Evolutionary conservation across 2,113 vertebrate genomes (phyloP), one percentile per base, ranked within the genome.

Genomic region (Cyanistes caeruleus): DNA sequence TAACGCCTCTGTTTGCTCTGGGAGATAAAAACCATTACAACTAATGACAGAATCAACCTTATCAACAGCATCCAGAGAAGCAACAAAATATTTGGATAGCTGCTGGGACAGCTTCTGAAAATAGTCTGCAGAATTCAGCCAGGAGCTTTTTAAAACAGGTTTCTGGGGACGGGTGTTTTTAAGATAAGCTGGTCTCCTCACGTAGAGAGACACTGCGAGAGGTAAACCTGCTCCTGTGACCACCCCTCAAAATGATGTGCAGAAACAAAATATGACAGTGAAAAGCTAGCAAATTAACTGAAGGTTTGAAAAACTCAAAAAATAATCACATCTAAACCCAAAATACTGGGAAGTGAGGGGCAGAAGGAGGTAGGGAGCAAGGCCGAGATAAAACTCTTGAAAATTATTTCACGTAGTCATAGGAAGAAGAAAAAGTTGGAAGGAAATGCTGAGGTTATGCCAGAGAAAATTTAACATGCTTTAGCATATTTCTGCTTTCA

Each of bases 401-500:
- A 69, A 62, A 82, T 67, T 43, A 27, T 48, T 79, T 91, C 80
- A 51, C 5, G 0, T 35, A 89, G 68, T 67, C 53, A 80, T 3
- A 82, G 16, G 43, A 35, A 85, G 53, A 81, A 59, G 31, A 83
- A 95, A 73, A 82, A 95, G 73, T n/a, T 89, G 79, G 82, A 95
- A 94, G 31, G 51, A 69, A 88, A 89, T 3, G 5, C 41, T 89
- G 52, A 95, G 67, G 75, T 65, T 77, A 67, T 43, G 55, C 81
- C 70, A 83, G 49, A 91, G 43, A 3, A 24, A 94, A 73, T 25
- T 94, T 84, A 84, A 88, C 78, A 72, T 67, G 53, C 62, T 91
- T 68, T 89, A 93, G 62, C 81, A 49, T 80, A 92, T 65, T 95
- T 93, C 73, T 96, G 53, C 87, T 93, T 95, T 89, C 43, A 69